Evolutionary conservation across 2,888 invertebrate genomes (phyloP).

Genomic region (Melanargia galathea): DNA sequence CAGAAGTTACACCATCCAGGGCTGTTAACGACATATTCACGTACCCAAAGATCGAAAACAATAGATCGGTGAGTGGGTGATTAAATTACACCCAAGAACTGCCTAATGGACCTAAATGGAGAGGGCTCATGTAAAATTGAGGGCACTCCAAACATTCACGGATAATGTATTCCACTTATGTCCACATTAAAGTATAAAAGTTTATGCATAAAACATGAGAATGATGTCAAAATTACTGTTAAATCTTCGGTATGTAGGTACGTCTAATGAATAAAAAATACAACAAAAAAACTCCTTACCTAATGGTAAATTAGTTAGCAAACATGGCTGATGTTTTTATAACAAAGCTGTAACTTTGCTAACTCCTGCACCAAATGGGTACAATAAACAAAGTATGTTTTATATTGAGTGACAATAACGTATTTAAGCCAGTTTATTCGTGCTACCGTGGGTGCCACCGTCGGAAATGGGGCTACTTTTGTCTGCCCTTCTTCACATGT

Average conservation of each 20-base stretch:
- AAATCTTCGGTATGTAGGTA: not conserved
- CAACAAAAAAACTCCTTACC: no score
- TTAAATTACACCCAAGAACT: slow-evolving; percentile 52
- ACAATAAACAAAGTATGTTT: no score
- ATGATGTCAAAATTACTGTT: not conserved
- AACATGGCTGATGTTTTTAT: no score
- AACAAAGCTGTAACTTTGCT: no score
- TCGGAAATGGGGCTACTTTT: no score
- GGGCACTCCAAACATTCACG: slow-evolving; percentile 26
- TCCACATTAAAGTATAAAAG: slow-evolving; percentile 7
- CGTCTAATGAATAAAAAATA: no score
- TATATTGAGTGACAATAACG: no score
- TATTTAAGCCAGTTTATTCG: no score
- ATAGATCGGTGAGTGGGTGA: slow-evolving; percentile 47
- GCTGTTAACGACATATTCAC: slow-evolving; percentile 12
- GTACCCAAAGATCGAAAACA: slow-evolving; percentile 43
- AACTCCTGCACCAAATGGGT: no score
- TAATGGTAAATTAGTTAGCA: no score
- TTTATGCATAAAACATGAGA: not conserved
- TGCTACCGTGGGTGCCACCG: no score
- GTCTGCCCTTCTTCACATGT: no score
- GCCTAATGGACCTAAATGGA: slow-evolving; percentile 52
- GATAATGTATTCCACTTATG: slow-evolving; percentile 18
- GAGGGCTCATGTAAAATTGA: slow-evolving; percentile 47
- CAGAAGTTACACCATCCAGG: not conserved